Evolutionary conservation across 1,140 invertebrate species (phyloP).

Genomic region (Tribolium madens): DNA sequence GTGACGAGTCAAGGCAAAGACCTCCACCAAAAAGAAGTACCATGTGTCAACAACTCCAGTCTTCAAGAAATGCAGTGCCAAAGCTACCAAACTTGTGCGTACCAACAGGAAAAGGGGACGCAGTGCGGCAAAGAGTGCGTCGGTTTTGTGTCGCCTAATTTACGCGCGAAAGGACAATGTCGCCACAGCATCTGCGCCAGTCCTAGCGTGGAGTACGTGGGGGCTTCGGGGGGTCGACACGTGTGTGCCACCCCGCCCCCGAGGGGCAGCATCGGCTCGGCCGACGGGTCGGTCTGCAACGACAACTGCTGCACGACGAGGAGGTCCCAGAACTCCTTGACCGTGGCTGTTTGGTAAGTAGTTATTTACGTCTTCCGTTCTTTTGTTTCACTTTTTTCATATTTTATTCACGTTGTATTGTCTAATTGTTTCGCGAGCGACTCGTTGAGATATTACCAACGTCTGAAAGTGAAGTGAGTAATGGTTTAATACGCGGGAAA

Average conservation of each 20-base stretch:
- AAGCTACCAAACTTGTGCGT: slow-evolving; percentile 59
- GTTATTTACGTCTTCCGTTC: no score
- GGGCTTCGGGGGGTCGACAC: slow-evolving; percentile 69
- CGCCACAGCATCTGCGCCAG: slow-evolving; percentile 61
- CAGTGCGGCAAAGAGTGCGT: slow-evolving; percentile 58
- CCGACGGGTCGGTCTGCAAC: slow-evolving; percentile 62
- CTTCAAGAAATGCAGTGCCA: slow-evolving; percentile 64
- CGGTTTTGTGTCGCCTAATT: slow-evolving; percentile 67
- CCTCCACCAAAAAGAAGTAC: slow-evolving; percentile 49
- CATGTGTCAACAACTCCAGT: slow-evolving; percentile 56
- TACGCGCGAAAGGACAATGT: slow-evolving; percentile 66
- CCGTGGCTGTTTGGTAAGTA: slow-evolving; percentile 75
- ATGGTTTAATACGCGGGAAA: slow-evolving; percentile 32
- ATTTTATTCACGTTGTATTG: background rate
- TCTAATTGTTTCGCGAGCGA: background rate
- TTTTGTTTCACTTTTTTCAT: no score
- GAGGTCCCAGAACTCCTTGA: slow-evolving; percentile 69
- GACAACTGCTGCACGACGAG: slow-evolving; percentile 65
- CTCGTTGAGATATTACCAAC: background rate
- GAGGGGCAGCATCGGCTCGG: slow-evolving; percentile 61
- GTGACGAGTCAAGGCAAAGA: slow-evolving; percentile 62
- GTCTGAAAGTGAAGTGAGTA: slow-evolving; percentile 16
- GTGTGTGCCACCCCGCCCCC: slow-evolving; percentile 72
- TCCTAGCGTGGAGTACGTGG: slow-evolving; percentile 70
- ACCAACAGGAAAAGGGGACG: slow-evolving; percentile 61